phyloP scores from a whole-genome alignment of 2,888 invertebrate genomes.

The Amphipyra tragopoginis region DNA sequence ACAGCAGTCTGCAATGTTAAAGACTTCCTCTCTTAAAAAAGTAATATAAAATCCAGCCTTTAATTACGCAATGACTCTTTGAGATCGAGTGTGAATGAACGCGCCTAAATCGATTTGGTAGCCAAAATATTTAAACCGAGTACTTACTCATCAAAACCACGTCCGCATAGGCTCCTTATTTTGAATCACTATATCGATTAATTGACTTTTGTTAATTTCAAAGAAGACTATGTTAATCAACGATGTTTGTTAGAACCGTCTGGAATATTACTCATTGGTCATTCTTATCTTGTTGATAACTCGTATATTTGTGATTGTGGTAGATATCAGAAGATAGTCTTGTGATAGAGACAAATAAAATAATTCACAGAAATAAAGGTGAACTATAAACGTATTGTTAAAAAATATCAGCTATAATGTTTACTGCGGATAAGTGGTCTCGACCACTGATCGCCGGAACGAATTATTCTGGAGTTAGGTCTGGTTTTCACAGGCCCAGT shows the following conservation, averaged over 20 bases:
- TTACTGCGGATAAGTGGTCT: neutral
- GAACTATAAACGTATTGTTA: neutral
- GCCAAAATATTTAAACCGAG: neutral
- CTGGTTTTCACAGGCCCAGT: too few relatives aligned
- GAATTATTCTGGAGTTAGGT: neutral
- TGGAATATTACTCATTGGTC: constrained; percentile 53
- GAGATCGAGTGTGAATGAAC: too few relatives aligned
- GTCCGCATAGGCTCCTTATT: neutral
- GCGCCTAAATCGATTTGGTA: too few relatives aligned
- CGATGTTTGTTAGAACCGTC: constrained; percentile 47
- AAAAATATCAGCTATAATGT: neutral
- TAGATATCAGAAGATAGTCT: constrained; percentile 48
- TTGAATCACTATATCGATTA: constrained; percentile 4
- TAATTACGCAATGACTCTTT: too few relatives aligned
- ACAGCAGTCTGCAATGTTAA: constrained; percentile 8
- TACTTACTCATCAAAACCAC: neutral
- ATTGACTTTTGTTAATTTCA: constrained; percentile 15
- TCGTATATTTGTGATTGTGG: constrained; percentile 36
- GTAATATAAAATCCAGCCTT: too few relatives aligned
- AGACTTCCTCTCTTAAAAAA: neutral
- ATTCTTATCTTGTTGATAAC: constrained; percentile 61
- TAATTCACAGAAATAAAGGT: constrained; percentile 7
- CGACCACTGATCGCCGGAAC: neutral
- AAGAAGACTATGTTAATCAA: constrained; percentile 32
- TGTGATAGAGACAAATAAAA: constrained; percentile 31